Percentiles rank a stretch among this genome's conserved stretches.
Conservation (phyloP, 2,888 invertebrate species). For the Andrena dorsata region DNA sequence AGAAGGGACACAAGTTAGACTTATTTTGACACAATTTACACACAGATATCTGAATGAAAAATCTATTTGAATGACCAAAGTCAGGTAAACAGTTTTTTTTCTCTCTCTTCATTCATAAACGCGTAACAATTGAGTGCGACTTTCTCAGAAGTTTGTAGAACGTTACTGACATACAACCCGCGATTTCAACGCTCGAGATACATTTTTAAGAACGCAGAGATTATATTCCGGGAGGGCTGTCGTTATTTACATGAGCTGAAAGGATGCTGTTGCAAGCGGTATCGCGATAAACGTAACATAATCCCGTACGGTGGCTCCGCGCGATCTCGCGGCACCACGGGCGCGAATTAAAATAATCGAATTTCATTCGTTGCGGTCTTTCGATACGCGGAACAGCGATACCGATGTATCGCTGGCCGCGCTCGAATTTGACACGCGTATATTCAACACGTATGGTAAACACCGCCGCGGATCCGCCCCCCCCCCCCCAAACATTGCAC, state of each 20-base stretch:
- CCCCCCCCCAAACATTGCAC: slow-evolving; percentile 20
- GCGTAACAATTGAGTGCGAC: neutral
- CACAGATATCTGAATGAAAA: neutral
- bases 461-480: slow-evolving; percentile 26
- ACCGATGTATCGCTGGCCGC: neutral
- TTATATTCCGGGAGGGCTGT: slow-evolving; percentile 13
- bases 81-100: neutral
- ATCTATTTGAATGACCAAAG: neutral
- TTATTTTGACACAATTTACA: neutral
- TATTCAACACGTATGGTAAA: slow-evolving; percentile 60
- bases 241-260: slow-evolving; percentile 40
- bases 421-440: slow-evolving; percentile 38
- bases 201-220: slow-evolving; percentile 7
- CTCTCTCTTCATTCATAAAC: neutral
- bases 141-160: neutral
- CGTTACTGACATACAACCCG: neutral
- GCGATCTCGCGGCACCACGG: slow-evolving; percentile 8
- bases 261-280: slow-evolving; percentile 39
- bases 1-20: slow-evolving; percentile 33
- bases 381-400: slow-evolving; percentile 8
- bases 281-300: slow-evolving; percentile 46
- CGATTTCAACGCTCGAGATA: neutral
- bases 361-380: slow-evolving; percentile 42
- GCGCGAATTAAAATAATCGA: slow-evolving; percentile 43
- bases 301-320: slow-evolving; percentile 24